These are phyloP conservation scores for Drosophila suzukii DNA, from an alignment of 1,140 invertebrate genomes.

Conservation along the genomic window DNA sequence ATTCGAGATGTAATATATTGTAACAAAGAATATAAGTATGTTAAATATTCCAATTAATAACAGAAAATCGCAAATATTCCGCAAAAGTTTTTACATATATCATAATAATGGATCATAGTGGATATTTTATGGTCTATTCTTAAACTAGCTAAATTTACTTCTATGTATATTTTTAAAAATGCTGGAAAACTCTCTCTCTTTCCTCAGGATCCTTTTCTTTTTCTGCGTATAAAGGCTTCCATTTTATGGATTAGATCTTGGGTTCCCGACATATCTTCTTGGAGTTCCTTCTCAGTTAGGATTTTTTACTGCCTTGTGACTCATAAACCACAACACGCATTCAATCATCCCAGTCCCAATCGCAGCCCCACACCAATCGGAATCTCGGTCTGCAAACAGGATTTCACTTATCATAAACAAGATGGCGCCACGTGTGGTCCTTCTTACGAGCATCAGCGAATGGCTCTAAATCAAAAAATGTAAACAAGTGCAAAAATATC, in stretches of 20 bases:
- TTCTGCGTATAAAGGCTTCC: too few relatives aligned
- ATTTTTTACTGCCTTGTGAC: slow-evolving; percentile 21
- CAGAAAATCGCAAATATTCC: too few relatives aligned
- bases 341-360: slow-evolving; percentile 23
- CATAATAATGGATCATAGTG: background rate
- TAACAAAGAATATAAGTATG: background rate
- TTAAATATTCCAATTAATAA: too few relatives aligned
- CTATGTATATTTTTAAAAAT: too few relatives aligned
- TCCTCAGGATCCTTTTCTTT: background rate
- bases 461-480: slow-evolving; percentile 70
- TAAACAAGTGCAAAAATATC: slow-evolving; percentile 83
- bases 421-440: slow-evolving; percentile 78
- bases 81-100: background rate
- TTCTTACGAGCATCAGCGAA: slow-evolving; percentile 45
- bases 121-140: too few relatives aligned
- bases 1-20: background rate
- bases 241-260: slow-evolving; percentile 1
- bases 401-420: slow-evolving; percentile 50
- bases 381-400: slow-evolving; percentile 35
- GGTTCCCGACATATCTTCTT: too few relatives aligned
- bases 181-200: too few relatives aligned
- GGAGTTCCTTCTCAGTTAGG: background rate
- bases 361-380: slow-evolving; percentile 16
- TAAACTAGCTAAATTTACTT: too few relatives aligned
- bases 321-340: slow-evolving; percentile 33